Evolutionary conservation across 2,888 invertebrate species (phyloP).

Genomic region (Frankliniella intonsa): DNA sequence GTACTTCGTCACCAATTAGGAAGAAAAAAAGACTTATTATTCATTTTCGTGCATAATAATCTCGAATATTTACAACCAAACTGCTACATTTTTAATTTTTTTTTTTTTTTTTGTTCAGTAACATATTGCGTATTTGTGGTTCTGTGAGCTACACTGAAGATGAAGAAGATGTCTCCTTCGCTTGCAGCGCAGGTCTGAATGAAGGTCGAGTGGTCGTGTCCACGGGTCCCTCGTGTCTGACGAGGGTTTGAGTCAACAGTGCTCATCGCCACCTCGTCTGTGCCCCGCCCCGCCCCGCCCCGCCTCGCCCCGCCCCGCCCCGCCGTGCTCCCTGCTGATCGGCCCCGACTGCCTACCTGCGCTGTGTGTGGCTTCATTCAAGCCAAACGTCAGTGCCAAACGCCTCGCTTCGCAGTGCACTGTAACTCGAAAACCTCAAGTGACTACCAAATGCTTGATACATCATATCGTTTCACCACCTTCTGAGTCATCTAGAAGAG

Average conservation of each 20-base stretch:
- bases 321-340: neutral
- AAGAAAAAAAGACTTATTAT: neutral
- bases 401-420: neutral
- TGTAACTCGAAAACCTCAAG: neutral
- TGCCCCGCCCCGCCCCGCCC: neutral
- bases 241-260: neutral
- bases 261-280: neutral
- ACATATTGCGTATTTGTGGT: neutral
- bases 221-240: neutral
- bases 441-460: neutral
- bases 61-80: neutral
- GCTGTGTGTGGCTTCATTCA: neutral
- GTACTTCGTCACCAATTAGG: too few species aligned
- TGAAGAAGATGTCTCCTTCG: neutral
- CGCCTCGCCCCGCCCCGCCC: neutral
- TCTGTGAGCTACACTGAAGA: neutral
- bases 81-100: neutral
- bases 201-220: neutral
- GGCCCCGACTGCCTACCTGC: too few species aligned
- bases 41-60: neutral
- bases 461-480: neutral
- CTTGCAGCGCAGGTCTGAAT: neutral
- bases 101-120: neutral
- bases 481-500: neutral
- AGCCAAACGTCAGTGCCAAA: neutral